Conservation (phyloP, 2,113 vertebrate species). For the Plotosus lineatus region DNA sequence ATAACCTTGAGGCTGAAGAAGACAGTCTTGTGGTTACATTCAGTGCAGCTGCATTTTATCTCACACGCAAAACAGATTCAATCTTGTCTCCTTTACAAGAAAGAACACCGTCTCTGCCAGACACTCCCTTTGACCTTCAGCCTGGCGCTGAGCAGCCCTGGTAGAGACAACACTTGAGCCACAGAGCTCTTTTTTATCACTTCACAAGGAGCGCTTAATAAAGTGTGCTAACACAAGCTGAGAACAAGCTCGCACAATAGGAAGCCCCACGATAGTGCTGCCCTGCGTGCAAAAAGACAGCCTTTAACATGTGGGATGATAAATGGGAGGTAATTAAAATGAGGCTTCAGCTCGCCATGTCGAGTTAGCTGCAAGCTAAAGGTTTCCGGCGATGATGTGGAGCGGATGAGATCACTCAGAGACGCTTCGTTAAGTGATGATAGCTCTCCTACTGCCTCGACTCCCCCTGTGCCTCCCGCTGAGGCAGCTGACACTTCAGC, state of each 20-base stretch:
- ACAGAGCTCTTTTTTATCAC: constrained; percentile 18
- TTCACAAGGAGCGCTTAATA: constrained; percentile 42
- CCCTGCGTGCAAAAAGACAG: constrained; percentile 38
- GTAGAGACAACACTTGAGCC: constrained; percentile 34
- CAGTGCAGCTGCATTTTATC: neutral
- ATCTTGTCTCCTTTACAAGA: neutral
- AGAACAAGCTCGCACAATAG: constrained; percentile 22
- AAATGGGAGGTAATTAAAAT: constrained; percentile 51
- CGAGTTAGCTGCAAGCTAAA: constrained; percentile 27
- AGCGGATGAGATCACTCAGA: constrained; percentile 57
- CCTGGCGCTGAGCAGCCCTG: constrained; percentile 10
- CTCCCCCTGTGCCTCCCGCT: constrained; percentile 36
- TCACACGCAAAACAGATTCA: neutral
- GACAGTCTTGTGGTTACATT: neutral
- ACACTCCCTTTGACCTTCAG: constrained; percentile 41
- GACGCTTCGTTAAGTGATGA: constrained; percentile 52
- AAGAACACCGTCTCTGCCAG: neutral
- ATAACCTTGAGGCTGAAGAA: neutral
- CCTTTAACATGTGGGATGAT: constrained; percentile 44
- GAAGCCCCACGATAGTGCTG: constrained; percentile 32
- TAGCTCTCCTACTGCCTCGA: constrained; percentile 44
- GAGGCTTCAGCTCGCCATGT: constrained; percentile 38
- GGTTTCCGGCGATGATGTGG: constrained; percentile 44
- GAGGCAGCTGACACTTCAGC: constrained; percentile 41
- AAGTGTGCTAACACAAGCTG: constrained; percentile 33